Conservation (phyloP, 64 coral and sea anemone species). For the Montipora foliosa region DNA sequence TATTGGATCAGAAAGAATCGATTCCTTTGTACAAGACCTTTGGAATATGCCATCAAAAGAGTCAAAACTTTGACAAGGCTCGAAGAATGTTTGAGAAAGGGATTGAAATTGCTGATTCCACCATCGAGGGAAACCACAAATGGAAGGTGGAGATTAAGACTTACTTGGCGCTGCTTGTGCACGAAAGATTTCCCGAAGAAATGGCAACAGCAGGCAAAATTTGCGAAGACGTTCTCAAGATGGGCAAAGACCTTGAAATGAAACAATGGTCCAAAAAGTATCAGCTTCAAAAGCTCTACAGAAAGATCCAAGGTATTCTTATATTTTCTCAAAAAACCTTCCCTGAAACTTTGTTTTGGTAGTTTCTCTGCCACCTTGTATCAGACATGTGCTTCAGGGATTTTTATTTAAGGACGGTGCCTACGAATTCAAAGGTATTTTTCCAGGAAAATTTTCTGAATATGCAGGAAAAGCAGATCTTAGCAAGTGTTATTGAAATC, state of each 20-base stretch:
- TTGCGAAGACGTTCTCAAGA: conserved; percentile 44
- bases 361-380: no score
- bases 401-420: no score
- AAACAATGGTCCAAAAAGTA: conserved; percentile 7
- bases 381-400: no score
- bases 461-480: no score
- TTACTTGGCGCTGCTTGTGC: conserved; percentile 43
- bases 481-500: no score
- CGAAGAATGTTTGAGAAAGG: conserved; percentile 40
- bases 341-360: no score
- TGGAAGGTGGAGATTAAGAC: conserved; percentile 64
- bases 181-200: conserved; percentile 26
- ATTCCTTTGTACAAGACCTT: conserved; percentile 36
- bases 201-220: not conserved
- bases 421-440: no score
- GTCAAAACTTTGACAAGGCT: not conserved
- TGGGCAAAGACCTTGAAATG: conserved; percentile 38
- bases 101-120: conserved; percentile 13
- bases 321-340: no score
- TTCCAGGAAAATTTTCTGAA: no score
- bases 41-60: conserved; percentile 60
- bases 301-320: not conserved
- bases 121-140: conserved; percentile 47
- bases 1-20: conserved; percentile 20
- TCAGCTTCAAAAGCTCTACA: not conserved